These are phyloP conservation scores for Jacana jacana DNA, from an alignment of 2,113 vertebrate genomes.

Conservation along the genomic window DNA sequence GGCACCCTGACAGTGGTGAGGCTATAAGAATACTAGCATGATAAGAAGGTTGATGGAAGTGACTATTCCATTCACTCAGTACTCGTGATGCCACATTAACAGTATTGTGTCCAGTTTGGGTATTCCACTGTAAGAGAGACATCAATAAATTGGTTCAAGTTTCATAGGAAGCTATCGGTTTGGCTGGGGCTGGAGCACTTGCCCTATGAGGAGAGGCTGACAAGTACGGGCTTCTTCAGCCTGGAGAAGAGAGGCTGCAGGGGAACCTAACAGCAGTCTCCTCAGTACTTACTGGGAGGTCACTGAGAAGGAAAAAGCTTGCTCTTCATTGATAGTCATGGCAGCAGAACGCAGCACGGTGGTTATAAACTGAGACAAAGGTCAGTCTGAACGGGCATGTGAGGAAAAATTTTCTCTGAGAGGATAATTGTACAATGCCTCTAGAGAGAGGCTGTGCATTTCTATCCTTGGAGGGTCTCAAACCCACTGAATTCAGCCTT, in stretches of 20 bases:
- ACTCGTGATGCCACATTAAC: fast-evolving
- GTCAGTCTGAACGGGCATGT: fast-evolving
- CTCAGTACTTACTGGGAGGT: neutral
- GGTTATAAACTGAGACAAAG: neutral
- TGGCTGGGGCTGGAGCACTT: neutral
- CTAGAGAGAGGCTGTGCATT: neutral
- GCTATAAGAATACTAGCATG: neutral
- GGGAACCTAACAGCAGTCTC: neutral
- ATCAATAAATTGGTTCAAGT: neutral
- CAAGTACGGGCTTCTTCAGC: neutral
- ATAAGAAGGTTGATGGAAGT: neutral
- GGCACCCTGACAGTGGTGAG: neutral
- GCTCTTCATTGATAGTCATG: neutral
- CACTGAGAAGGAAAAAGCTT: neutral
- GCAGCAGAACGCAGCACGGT: neutral
- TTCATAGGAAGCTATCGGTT: neutral
- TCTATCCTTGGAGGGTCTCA: neutral
- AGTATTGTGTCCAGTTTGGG: neutral
- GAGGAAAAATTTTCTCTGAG: neutral
- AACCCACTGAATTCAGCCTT: neutral
- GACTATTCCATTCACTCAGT: neutral
- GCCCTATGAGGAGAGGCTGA: neutral
- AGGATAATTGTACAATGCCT: neutral
- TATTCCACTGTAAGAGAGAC: neutral
- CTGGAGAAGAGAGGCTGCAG: neutral